phyloP scores from a whole-genome alignment of 2,888 invertebrate species.

The Chromoteleia sp. region DNA sequence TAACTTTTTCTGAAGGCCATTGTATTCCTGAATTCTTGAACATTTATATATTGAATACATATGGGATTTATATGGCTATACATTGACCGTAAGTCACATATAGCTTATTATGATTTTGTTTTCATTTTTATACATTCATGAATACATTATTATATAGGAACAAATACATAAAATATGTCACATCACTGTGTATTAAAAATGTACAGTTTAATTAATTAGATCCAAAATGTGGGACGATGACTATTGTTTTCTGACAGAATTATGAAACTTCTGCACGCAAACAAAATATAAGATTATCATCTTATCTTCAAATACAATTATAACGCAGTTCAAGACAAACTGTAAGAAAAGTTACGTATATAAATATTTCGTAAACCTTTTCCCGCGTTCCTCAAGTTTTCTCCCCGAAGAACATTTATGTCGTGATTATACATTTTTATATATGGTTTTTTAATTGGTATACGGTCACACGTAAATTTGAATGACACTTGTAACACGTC shows the following conservation, averaged over 20 bases:
- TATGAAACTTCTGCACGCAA: not conserved
- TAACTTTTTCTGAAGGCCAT: too few species aligned
- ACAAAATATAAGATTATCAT: not conserved
- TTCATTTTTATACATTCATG: not conserved
- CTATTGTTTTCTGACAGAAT: not conserved
- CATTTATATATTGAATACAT: not conserved
- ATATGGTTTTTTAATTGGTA: conserved; percentile 3
- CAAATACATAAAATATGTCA: not conserved
- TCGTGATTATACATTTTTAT: conserved; percentile 12
- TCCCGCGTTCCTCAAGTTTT: not conserved
- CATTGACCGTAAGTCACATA: not conserved
- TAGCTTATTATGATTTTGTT: not conserved
- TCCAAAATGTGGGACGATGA: not conserved
- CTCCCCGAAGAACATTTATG: conserved; percentile 5
- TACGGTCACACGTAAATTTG: not conserved
- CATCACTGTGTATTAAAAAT: not conserved
- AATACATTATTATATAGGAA: not conserved
- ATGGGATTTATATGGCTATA: too few species aligned
- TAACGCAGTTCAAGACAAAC: not conserved
- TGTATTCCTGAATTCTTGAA: conserved; percentile 1
- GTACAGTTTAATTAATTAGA: not conserved
- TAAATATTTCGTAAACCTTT: not conserved
- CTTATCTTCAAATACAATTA: not conserved
- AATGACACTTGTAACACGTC: not conserved
- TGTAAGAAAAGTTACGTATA: not conserved